Evolutionary conservation across 2,113 vertebrate genomes (phyloP).

Genomic region (Mormyrus lacerda): DNA sequence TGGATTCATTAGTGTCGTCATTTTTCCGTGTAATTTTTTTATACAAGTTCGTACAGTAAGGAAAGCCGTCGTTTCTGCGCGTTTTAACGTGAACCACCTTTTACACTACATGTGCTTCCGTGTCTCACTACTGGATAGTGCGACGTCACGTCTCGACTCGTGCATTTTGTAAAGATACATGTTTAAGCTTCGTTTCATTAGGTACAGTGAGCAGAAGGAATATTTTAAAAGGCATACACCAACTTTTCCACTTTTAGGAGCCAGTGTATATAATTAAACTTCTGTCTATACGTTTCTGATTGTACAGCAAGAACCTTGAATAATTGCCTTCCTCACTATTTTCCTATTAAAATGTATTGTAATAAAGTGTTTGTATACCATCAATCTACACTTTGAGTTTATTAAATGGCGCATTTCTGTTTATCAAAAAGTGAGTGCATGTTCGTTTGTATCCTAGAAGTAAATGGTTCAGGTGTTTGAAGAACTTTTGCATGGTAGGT

Average conservation of each 20-base stretch:
- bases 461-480: not conserved
- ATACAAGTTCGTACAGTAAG: not conserved
- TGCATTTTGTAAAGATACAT: not conserved
- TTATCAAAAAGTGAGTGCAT: not conserved
- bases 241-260: not conserved
- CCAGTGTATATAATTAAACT: not conserved
- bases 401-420: not conserved
- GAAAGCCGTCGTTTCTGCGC: not conserved
- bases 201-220: not conserved
- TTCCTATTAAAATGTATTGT: constrained; percentile 21
- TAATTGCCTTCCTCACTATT: constrained; percentile 15
- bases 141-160: not conserved
- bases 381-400: not conserved
- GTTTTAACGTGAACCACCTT: not conserved
- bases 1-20: not conserved
- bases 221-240: constrained; percentile 1
- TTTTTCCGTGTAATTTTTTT: not conserved
- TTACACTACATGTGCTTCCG: constrained; percentile 12
- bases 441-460: not conserved
- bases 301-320: constrained; percentile 21
- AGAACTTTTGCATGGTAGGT: not conserved
- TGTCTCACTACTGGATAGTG: constrained; percentile 18
- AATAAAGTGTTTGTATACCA: constrained; percentile 12
- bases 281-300: not conserved
- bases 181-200: not conserved